Conservation (phyloP, 2,113 vertebrate species). For the Megaleporinus macrocephalus region DNA sequence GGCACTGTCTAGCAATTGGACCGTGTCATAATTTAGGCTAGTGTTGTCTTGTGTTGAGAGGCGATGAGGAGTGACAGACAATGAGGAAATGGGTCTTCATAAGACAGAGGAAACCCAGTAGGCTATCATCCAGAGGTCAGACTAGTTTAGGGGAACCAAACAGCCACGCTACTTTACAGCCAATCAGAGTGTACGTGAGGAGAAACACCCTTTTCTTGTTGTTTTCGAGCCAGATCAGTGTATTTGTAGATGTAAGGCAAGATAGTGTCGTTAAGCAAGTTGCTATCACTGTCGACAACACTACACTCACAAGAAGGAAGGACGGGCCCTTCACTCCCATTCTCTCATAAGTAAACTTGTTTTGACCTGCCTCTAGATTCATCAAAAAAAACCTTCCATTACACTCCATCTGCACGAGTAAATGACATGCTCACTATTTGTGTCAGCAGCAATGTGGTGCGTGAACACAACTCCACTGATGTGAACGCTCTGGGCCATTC, state of each 20-base stretch:
- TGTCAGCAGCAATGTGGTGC: neutral
- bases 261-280: neutral
- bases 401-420: neutral
- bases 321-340: neutral
- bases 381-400: neutral
- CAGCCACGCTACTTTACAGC: neutral
- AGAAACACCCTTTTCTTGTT: constrained; percentile 35
- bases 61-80: neutral
- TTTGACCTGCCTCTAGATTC: neutral
- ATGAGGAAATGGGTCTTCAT: neutral
- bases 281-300: constrained; percentile 3
- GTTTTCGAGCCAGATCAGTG: neutral
- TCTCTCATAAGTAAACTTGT: neutral
- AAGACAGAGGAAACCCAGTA: neutral
- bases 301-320: neutral
- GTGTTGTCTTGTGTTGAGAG: neutral
- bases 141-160: neutral
- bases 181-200: constrained; percentile 30
- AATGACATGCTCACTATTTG: neutral
- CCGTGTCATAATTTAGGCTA: too few species aligned
- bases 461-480: neutral
- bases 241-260: neutral
- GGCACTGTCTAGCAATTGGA: too few species aligned
- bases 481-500: neutral
- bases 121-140: neutral